Base-by-base conservation (phyloP, 2,113 vertebrate genomes). In the Mustela nigripes region DNA sequence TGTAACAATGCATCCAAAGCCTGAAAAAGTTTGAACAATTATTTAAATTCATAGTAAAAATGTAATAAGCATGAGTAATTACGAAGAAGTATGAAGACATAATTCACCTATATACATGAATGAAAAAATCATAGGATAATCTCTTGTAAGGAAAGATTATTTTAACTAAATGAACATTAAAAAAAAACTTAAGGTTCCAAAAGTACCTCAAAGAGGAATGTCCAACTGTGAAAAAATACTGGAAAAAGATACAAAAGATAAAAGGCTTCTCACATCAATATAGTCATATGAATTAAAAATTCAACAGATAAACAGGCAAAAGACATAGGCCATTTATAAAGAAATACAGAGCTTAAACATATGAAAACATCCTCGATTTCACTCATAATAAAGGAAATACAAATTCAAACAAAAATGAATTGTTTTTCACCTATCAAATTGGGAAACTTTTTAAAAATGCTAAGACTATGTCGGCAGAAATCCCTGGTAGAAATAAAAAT, bases 121-220 rank as follows among this genome's bases (percentile, higher is more conserved):
- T 42, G 36, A 65, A 79, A 83, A 91, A 56, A 50, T 50, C 26
- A 92, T n/a, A 65, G 73, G 56, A 73, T 82, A 83, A 96, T 95
- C 22, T n/a, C 67, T 36, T 56, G 4, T 76, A 58, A 80, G 22
- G 65, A 96, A 73, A 67, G 22, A 82, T 36, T 56, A 81, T 87
- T 95, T 88, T 74, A 58, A 58, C 26, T 82, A 71, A 3, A 33
- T 50, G 9, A 76, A 89, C 19, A 36, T 65, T 50, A 78, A 67
- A 48, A 62, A 76, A 76, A 67, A 67, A 89, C 31, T 53, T 14
- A 71, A 71, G 6, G 36, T 60, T 2, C 24, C 58, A 92, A 87
- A 88, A 56, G 9, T 56, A 92, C n/a, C 56, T 74, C 76, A 65
- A 89, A 83, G 31, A 96, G 22, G 36, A 90, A 83, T 67, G 22